Base-by-base conservation (phyloP, 2,113 vertebrate genomes). In the Prietella phreatophila region DNA sequence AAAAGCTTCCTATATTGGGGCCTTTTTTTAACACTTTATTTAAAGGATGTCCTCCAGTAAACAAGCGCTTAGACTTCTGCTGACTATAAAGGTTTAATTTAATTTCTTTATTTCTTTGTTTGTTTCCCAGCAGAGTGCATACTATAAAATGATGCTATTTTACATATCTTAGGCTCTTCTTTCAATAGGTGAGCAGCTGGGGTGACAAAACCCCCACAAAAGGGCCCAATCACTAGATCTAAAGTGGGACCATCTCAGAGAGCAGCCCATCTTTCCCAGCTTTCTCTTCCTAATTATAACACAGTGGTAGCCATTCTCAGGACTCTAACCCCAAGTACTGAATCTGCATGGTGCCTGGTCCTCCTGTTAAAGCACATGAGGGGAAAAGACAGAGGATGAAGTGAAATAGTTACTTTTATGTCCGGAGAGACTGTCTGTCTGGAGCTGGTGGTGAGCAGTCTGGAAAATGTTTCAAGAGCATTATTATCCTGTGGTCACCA, bases 21-120 rank as follows among this genome's bases (percentile, higher is more conserved):
- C 39, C 73, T 25, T 33, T 25, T 33, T 69, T 71, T 73, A 36
- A 2, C 25, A 33, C 63, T 67, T 67, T 67, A 53, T 53, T 53
- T n/a, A 81, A 81, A 80, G 20, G 47, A 79, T 79, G 47, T 3
- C 58, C 53, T 63, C 17, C 78, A 25, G 30, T 19, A 61, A 55
- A 63, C 61, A 63, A 47, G n/a, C 56, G 67, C 73, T 85, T 58
- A 81, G 36, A 85, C 75, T 81, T 87, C 86, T 50, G 4, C 87
- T 87, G 39, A 75, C 82, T 88, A 53, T 47, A 65, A 85, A 85
- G 87, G 86, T 92, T 93, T 93, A 85, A 91, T 93, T 93, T 93
- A 91, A 90, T 93, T 93, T 93, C 92, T 93, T 93, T 93, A 89
- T 92, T 83, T 93, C 91, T 92, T 92, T 94, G 92, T 93, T 90